Base-by-base conservation (phyloP, 2,113 vertebrate species). In the Rhabdornis inornatus region DNA sequence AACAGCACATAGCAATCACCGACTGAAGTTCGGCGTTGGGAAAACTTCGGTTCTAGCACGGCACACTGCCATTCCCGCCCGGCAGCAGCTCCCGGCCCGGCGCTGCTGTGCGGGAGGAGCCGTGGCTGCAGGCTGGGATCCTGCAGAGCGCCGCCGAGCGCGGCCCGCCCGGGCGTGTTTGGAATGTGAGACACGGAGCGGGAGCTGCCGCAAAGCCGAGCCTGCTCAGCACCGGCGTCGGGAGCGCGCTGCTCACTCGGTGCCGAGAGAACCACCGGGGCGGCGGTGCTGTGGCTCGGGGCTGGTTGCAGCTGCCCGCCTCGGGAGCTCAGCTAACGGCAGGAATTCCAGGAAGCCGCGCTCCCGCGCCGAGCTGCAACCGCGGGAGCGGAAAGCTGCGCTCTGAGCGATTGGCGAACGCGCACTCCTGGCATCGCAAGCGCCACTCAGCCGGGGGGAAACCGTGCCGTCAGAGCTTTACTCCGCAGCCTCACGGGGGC, bases 241-340 rank as follows among this genome's bases (percentile, higher is more conserved):
- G 69, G 9, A 63, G 15, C 22, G 39, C 33, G 57, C 68, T 4
- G 82, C 12, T 21, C 28, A 3, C 30, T n/a, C 59, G 15, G 30
- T 0, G 70, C 83, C 5, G 2, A 11, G 18, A 44, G 21, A 27
- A 5, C 23, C 56, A 24, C 1, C 39, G 20, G 10, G 14, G 24
- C 49, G 23, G 45, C 53, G 19, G 25, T 9, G 35, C 53, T 18
- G 52, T 44, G 44, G 52, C 70, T 16, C 40, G 69, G 56, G 70
- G 70, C 44, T 19, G 37, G 1, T 61, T 7, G 63, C 9, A 6
- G 33, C 63, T 11, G 83, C 23, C 39, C 24, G 75, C 47, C 56
- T 13, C n/a, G 35, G 49, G 11, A 69, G 63, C 57, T 7, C 57
- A 0, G 6, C 0, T 2, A 49, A 9, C 49, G 13, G 49, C 1